Percentiles rank a stretch among this genome's conserved stretches.
Evolutionary conservation across 2,797 vertebrate genomes (phyloP).

Genomic region (Xenopus petersii): DNA sequence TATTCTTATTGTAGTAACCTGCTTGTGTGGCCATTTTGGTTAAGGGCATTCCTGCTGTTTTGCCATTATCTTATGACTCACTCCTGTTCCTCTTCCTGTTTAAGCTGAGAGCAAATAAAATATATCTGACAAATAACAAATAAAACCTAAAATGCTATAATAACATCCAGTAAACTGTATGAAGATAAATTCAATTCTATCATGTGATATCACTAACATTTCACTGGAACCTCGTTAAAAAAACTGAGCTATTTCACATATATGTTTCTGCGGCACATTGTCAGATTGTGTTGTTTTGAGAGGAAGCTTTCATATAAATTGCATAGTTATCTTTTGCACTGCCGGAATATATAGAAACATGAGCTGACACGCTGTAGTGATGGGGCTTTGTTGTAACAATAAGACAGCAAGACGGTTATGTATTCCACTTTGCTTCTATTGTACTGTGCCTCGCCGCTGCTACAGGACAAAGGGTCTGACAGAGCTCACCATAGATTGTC

Average conservation of each 20-base stretch:
- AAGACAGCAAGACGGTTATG: conserved; percentile 83
- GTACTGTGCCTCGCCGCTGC: conserved; percentile 77
- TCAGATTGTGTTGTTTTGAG: not conserved
- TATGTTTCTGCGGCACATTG: not conserved
- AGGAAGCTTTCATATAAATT: not conserved
- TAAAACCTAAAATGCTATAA: not conserved
- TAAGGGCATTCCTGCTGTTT: no score
- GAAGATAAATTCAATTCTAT: not conserved
- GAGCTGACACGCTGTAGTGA: conserved; percentile 76
- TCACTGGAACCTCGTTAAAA: no score
- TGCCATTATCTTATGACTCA: no score
- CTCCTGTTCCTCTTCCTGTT: no score
- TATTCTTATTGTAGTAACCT: no score
- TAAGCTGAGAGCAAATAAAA: no score
- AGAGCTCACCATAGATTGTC: conserved; percentile 83
- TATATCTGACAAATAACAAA: no score
- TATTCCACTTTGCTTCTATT: conserved; percentile 82
- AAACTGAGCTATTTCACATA: not conserved
- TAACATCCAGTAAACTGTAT: not conserved
- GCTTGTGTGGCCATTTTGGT: no score
- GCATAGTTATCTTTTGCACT: not conserved
- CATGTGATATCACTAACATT: no score
- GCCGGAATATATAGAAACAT: conserved; percentile 56
- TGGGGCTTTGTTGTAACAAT: conserved; percentile 77
- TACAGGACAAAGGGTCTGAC: conserved; percentile 79